Base-by-base conservation (phyloP, 2,113 vertebrate species). In the Myotis yumanensis region DNA sequence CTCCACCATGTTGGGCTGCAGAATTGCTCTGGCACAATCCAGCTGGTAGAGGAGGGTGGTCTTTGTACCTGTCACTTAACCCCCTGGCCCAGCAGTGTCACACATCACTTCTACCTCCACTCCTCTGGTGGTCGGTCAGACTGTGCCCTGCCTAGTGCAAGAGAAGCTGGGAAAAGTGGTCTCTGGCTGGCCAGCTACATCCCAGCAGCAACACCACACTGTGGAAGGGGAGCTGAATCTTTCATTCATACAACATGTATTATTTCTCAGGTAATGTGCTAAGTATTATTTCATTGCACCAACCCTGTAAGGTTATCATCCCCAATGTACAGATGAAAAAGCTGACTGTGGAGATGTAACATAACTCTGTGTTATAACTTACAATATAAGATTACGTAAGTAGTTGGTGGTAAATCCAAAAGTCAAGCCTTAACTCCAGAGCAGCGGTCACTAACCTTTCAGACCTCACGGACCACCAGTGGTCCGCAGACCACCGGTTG, bases 281-380 rank as follows among this genome's bases (percentile, higher is more conserved):
- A 88, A 64, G 9, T 81, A 81, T 84, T 52, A 81, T 80, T 94
- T 94, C 51, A 86, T 59, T 57, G 71, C 35, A 86, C 48, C 43
- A 51, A 48, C 23, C 32, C 48, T 54, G 16, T 18, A 8, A 68
- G 17, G 30, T 73, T 87, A 0, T 52, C 68, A 32, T 90, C 93
- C 12, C 86, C 73, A 32, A 43, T 82, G 40, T 79, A 79, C 48
- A 97, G 25, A 35, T 0, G 0, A 40, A 15, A 43, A 84, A 95
- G 79, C 17, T 28, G 76, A 54, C 37, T 30, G 28, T 79, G 81
- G 57, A 95, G 46, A 84, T 28, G 5, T 89, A 68, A 90, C 35
- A 30, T 94, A 15, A 12, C 32, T 82, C 80, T 82, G 25, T 57
- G 52, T 64, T 64, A 82, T 82, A 82, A 64, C 37, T 83, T 25